A percentile compares a stretch with the other conserved stretches of the same genome.
These are phyloP conservation scores for Agrochola litura DNA, from an alignment of 2,888 invertebrate species.

Conservation along the genomic window DNA sequence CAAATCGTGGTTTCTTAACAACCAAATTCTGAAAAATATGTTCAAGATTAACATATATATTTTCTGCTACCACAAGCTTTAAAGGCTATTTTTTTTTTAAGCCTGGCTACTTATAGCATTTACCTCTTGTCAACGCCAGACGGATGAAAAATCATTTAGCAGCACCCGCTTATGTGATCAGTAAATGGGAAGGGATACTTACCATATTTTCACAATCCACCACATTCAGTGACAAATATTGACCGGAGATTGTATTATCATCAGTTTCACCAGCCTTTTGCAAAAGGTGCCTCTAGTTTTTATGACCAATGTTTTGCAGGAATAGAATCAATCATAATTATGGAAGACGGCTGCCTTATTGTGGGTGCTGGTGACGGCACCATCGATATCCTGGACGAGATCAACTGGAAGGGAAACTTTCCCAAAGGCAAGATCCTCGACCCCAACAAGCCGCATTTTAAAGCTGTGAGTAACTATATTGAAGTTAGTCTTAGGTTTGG, in stretches of 20 bases:
- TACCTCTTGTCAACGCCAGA: no score
- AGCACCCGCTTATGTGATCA: no score
- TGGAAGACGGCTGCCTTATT: slow-evolving; percentile 91
- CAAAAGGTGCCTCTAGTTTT: background rate
- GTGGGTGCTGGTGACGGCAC: slow-evolving; percentile 97
- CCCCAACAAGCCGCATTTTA: slow-evolving; percentile 91
- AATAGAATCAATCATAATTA: slow-evolving; percentile 92
- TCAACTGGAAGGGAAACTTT: slow-evolving; percentile 87
- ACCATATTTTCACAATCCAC: background rate
- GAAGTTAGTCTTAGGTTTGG: background rate
- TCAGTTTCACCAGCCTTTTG: background rate
- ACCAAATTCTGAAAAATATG: no score
- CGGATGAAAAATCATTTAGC: no score
- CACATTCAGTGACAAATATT: background rate
- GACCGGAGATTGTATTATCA: background rate
- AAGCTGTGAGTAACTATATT: slow-evolving; percentile 81
- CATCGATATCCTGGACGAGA: slow-evolving; percentile 93
- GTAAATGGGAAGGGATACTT: no score
- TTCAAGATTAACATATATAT: no score
- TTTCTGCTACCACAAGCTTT: no score
- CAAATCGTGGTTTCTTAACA: no score
- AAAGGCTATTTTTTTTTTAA: no score
- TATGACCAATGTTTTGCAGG: slow-evolving; percentile 79
- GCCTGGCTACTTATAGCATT: no score
- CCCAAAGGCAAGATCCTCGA: slow-evolving; percentile 84